Percentiles rank a stretch among this genome's conserved stretches.
These are phyloP conservation scores for Popillia japonica DNA, from an alignment of 1,140 invertebrate species.

Conservation along the genomic window DNA sequence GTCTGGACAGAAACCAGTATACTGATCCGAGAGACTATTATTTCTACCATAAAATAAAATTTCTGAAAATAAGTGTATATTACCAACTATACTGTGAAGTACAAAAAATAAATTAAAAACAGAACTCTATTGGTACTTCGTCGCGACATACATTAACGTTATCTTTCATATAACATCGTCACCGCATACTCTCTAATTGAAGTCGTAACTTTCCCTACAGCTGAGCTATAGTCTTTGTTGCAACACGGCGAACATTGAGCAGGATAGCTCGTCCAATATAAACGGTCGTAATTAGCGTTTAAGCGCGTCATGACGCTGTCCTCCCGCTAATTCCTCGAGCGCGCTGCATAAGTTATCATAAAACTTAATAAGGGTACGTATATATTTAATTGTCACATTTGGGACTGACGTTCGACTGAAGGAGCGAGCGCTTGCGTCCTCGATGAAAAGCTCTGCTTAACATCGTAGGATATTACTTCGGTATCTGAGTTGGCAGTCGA, in stretches of 20 bases:
- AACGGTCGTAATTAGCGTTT: constrained; percentile 19
- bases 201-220: not conserved
- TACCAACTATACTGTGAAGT: too few species aligned
- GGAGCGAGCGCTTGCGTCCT: constrained; percentile 14
- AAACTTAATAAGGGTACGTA: constrained; percentile 25
- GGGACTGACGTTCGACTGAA: not conserved
- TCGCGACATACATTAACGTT: not conserved
- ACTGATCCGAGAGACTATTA: too few species aligned
- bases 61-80: too few species aligned
- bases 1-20: too few species aligned
- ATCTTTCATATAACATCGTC: not conserved
- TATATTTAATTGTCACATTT: constrained; percentile 22
- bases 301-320: not conserved
- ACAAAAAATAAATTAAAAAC: too few species aligned
- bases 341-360: not conserved
- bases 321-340: not conserved
- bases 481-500: constrained; percentile 12
- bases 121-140: not conserved
- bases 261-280: constrained; percentile 15
- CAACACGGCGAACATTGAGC: not conserved
- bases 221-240: not conserved
- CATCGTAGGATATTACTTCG: constrained; percentile 10
- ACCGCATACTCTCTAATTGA: constrained; percentile 25
- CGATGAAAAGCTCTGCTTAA: not conserved
- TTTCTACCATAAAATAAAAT: too few species aligned